These are phyloP conservation scores for Aphelocoma californica DNA, from an alignment of 2,797 vertebrate genomes.

Conservation along the genomic window DNA sequence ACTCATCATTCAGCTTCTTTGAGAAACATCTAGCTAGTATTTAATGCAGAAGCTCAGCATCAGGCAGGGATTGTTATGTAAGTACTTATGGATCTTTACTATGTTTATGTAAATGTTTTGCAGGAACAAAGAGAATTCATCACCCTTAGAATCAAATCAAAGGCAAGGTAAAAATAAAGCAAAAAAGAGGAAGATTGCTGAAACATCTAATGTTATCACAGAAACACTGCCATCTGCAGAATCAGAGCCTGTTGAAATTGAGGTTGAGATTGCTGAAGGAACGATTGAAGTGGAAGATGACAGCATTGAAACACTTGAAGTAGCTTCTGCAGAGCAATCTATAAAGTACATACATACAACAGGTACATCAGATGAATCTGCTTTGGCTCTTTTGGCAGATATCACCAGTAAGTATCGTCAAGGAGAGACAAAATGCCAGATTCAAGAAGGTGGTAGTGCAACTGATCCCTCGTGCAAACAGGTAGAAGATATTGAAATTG, in stretches of 20 bases:
- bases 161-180: constrained; percentile 74
- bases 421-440: constrained; percentile 80
- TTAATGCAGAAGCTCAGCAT: neutral
- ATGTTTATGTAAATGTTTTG: constrained; percentile 29
- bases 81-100: neutral
- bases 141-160: constrained; percentile 67
- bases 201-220: constrained; percentile 93
- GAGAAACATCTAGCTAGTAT: neutral
- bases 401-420: constrained; percentile 97
- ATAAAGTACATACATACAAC: constrained; percentile 79
- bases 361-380: constrained; percentile 86
- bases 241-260: constrained; percentile 89
- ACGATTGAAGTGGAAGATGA: constrained; percentile 83
- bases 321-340: constrained; percentile 78
- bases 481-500: constrained; percentile 90
- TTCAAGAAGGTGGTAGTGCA: constrained; percentile 62
- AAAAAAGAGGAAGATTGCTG: constrained; percentile 93
- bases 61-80: neutral
- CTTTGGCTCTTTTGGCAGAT: constrained; percentile 91
- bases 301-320: constrained; percentile 75
- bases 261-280: constrained; percentile 87
- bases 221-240: constrained; percentile 89
- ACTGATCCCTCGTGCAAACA: constrained; percentile 86
- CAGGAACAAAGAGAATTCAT: constrained; percentile 82
- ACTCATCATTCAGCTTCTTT: neutral